A percentile compares a stretch with the other conserved stretches of the same genome.
Conservation (phyloP, 2,797 vertebrate species). For the Muraenolepis orangiensis region DNA sequence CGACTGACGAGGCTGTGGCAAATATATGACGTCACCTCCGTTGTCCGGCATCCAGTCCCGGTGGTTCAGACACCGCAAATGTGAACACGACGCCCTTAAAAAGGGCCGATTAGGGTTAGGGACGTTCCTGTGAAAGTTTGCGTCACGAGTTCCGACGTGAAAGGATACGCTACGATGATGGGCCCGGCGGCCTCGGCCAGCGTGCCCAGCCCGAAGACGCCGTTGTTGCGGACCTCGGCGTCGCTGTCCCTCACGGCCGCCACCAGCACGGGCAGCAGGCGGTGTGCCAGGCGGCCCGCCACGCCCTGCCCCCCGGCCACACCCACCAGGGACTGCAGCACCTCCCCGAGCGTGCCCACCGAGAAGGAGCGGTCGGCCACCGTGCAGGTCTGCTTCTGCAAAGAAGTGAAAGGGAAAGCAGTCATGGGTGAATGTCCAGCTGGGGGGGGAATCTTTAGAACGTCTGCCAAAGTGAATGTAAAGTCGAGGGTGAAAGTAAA, state of each 20-base stretch:
- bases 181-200: conserved; percentile 80
- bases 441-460: neutral
- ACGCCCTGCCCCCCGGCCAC: conserved; percentile 62
- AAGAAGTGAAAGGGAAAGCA: neutral
- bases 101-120: too few species aligned
- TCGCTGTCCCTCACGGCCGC: conserved; percentile 73
- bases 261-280: conserved; percentile 77
- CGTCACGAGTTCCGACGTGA: neutral
- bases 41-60: too few species aligned
- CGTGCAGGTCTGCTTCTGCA: conserved; percentile 80
- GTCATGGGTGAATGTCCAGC: neutral
- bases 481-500: too few species aligned
- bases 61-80: too few species aligned
- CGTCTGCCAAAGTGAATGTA: too few species aligned
- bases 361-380: conserved; percentile 87
- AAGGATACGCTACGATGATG: conserved; percentile 82
- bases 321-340: conserved; percentile 72
- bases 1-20: too few species aligned
- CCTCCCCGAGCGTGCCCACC: conserved; percentile 79
- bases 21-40: too few species aligned
- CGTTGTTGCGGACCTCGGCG: conserved; percentile 86
- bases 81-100: too few species aligned
- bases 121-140: too few species aligned
- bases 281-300: conserved; percentile 78
- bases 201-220: conserved; percentile 82